Conservation (phyloP, 2,888 invertebrate species). For the Idaea straminata region DNA sequence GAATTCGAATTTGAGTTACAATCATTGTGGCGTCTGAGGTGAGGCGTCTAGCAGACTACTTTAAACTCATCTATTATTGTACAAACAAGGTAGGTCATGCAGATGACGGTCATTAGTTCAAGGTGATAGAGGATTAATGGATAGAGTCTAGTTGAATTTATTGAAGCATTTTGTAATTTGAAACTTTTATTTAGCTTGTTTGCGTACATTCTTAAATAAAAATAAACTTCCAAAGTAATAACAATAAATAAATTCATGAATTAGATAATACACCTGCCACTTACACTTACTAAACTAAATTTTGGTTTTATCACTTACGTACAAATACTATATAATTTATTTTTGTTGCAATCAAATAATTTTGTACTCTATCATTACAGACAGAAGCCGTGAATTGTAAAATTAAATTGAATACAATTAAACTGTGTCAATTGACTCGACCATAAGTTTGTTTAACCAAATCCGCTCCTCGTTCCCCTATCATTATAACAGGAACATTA, state of each 20-base stretch:
- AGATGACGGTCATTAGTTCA: neutral
- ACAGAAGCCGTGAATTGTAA: too few relatives aligned
- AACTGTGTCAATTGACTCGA: neutral
- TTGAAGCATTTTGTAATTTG: neutral
- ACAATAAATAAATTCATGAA: too few relatives aligned
- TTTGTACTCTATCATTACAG: too few relatives aligned
- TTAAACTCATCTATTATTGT: neutral
- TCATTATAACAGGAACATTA: constrained; percentile 89
- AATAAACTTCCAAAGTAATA: too few relatives aligned
- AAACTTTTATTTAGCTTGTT: neutral
- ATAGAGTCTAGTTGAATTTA: neutral
- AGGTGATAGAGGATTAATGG: neutral
- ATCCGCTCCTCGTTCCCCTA: constrained; percentile 88
- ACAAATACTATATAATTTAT: too few relatives aligned
- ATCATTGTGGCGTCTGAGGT: neutral
- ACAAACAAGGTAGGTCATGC: neutral
- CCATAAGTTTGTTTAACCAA: constrained; percentile 80
- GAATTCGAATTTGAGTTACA: neutral
- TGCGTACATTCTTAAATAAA: too few relatives aligned
- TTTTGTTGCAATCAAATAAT: too few relatives aligned
- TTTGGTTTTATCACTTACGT: too few relatives aligned
- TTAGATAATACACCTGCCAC: too few relatives aligned
- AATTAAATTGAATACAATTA: too few relatives aligned
- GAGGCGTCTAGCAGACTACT: neutral
- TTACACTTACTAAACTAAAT: too few relatives aligned